phyloP scores from a whole-genome alignment of 2,888 invertebrate species.

The Parthenolecanium corni region DNA sequence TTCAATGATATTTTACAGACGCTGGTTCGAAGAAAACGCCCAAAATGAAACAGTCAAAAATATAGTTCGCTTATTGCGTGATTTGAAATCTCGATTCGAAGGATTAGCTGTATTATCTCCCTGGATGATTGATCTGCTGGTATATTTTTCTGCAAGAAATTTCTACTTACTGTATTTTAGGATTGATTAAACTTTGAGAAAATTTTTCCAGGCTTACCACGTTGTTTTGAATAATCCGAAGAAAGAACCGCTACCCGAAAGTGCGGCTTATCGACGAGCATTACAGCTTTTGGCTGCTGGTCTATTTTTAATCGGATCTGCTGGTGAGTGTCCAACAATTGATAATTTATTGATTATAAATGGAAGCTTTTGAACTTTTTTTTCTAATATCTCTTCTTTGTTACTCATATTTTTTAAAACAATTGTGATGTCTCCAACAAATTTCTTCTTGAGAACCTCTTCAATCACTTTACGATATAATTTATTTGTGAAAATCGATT shows the following conservation, averaged over 20 bases:
- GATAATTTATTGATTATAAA: not conserved
- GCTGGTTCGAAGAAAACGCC: conserved; percentile 97
- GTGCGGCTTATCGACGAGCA: conserved; percentile 79
- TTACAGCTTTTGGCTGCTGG: conserved; percentile 87
- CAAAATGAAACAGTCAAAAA: conserved; percentile 94
- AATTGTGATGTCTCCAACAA: not conserved
- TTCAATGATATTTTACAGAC: conserved; percentile 40
- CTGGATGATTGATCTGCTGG: conserved; percentile 90
- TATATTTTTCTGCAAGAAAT: too few species aligned
- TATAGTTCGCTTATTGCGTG: conserved; percentile 82
- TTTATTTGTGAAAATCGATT: too few species aligned
- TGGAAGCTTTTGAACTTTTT: not conserved
- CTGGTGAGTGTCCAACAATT: conserved; percentile 45
- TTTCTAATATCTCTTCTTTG: too few species aligned
- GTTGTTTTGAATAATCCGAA: conserved; percentile 93
- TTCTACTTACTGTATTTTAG: not conserved
- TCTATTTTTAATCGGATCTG: conserved; percentile 85
- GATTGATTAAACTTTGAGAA: not conserved
- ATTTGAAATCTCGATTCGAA: conserved; percentile 76
- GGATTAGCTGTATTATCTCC: conserved; percentile 84
- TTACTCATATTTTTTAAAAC: not conserved
- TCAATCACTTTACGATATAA: too few species aligned
- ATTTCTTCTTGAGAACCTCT: too few species aligned
- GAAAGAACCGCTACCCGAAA: conserved; percentile 81
- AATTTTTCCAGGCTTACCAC: conserved; percentile 70